phyloP scores from a whole-genome alignment of 1,140 invertebrate genomes.

The Lethrus apterus region DNA sequence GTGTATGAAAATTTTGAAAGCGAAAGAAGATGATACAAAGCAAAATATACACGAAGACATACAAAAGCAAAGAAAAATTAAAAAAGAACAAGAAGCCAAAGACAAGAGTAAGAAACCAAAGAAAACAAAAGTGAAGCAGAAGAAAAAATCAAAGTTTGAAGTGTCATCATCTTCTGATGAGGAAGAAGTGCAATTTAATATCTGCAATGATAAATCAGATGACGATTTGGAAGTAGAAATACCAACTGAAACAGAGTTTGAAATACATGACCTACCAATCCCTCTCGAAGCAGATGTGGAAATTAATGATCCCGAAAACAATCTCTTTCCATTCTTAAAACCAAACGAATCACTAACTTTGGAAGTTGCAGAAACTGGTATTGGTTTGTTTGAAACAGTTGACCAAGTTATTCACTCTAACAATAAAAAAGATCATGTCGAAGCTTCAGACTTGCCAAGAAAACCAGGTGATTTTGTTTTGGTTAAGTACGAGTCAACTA shows the following conservation, averaged over 20 bases:
- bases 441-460: background rate
- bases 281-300: background rate
- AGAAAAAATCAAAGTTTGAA: too few relatives aligned
- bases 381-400: too few relatives aligned
- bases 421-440: background rate
- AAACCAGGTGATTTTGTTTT: conserved; percentile 1
- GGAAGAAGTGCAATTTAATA: conserved; percentile 1
- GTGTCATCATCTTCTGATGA: too few relatives aligned
- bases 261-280: background rate
- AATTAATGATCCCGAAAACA: background rate
- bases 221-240: background rate
- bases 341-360: background rate
- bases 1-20: background rate
- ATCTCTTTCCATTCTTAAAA: background rate
- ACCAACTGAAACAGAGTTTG: background rate
- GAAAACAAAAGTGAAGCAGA: too few relatives aligned
- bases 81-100: too few relatives aligned
- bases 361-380: background rate
- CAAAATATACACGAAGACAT: background rate
- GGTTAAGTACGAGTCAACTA: background rate
- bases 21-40: background rate
- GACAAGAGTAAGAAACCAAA: too few relatives aligned
- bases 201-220: background rate
- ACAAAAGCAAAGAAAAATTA: background rate
- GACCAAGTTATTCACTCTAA: background rate